Evolutionary conservation across 2,113 vertebrate species (phyloP).

Genomic region (Xenopus laevis): DNA sequence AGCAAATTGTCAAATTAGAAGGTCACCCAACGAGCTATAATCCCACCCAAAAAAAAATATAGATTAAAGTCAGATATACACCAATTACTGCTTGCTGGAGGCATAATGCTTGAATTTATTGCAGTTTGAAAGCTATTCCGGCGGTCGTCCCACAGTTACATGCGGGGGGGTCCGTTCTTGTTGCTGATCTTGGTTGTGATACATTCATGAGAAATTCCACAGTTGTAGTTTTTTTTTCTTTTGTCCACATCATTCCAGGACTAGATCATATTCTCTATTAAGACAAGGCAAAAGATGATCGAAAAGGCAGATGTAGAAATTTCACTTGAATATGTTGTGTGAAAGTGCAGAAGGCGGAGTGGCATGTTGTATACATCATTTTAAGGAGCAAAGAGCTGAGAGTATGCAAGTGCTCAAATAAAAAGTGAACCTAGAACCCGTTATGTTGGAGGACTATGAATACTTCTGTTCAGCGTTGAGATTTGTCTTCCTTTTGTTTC

Average conservation of each 20-base stretch:
- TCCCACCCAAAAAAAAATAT: background rate
- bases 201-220: constrained; percentile 10
- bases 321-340: too few relatives aligned
- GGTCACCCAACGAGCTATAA: background rate
- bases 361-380: constrained; percentile 75
- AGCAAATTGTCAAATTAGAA: background rate
- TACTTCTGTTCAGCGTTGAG: constrained; percentile 74
- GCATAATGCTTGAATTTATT: background rate
- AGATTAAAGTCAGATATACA: background rate
- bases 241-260: background rate
- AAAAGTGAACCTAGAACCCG: constrained; percentile 59
- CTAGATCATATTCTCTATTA: background rate
- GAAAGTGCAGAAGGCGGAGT: constrained; percentile 62
- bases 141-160: background rate
- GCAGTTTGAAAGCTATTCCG: background rate
- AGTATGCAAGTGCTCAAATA: constrained; percentile 73
- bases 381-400: constrained; percentile 73
- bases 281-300: constrained; percentile 16
- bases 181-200: background rate
- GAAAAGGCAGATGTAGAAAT: background rate
- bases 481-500: constrained; percentile 52
- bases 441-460: constrained; percentile 64
- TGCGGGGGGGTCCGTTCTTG: too few relatives aligned
- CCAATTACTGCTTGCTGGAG: background rate
- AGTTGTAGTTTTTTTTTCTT: background rate